Evolutionary conservation across 2,113 vertebrate species (phyloP).

Genomic region (Platycercus adscitus): DNA sequence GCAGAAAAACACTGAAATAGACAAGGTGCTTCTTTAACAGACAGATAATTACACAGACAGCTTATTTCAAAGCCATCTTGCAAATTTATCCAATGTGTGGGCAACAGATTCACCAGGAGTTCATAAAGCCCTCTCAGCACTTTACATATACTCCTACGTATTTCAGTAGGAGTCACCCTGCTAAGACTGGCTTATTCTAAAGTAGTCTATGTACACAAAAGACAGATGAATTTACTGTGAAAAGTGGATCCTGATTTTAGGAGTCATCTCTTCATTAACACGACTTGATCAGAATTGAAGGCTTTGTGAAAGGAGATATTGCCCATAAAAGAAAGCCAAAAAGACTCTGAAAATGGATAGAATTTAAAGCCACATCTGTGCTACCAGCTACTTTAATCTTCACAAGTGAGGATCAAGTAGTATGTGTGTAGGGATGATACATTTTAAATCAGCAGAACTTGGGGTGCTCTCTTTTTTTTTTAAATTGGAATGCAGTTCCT

Average conservation of each 20-base stretch:
- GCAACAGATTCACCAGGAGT: not conserved
- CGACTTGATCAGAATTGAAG: conserved; percentile 57
- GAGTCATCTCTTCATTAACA: not conserved
- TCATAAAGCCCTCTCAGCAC: not conserved
- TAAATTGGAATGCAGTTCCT: conserved; percentile 25
- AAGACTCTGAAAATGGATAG: not conserved
- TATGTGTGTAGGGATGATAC: not conserved
- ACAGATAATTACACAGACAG: not conserved
- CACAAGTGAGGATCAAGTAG: conserved; percentile 43
- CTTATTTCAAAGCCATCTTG: not conserved
- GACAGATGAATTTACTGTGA: not conserved
- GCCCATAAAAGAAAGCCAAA: not conserved
- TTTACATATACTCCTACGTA: not conserved
- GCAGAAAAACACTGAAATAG: conserved; percentile 19
- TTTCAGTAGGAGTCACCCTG: not conserved
- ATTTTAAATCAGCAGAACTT: conserved; percentile 51
- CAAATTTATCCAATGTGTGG: not conserved
- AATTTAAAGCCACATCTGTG: not conserved
- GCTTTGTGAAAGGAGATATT: not conserved
- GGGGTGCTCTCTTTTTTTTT: conserved; percentile 12
- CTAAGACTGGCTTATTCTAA: not conserved
- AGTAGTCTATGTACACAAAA: not conserved
- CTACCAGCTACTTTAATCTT: not conserved
- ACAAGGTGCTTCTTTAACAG: not conserved
- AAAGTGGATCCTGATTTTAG: not conserved